Conservation (phyloP, 2,888 invertebrate genomes). For the Thymelicus sylvestris region DNA sequence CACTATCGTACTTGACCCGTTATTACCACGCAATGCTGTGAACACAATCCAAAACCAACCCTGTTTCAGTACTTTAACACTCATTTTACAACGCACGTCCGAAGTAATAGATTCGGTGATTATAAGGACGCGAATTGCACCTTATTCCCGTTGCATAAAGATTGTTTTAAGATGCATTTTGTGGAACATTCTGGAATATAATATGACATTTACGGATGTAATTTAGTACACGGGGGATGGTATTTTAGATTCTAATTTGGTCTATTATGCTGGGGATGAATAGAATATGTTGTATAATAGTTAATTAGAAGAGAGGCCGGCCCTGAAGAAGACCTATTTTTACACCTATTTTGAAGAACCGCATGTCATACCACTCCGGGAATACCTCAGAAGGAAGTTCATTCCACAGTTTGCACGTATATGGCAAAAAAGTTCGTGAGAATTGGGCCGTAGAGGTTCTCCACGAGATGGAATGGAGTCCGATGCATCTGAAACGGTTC, state of each 20-base stretch:
- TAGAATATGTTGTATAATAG: background rate
- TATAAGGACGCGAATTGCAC: background rate
- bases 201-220: constrained; percentile 11
- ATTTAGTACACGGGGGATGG: constrained; percentile 16
- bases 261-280: background rate
- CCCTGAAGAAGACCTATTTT: background rate
- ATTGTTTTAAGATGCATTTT: background rate
- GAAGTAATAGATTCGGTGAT: background rate
- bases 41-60: constrained; percentile 35
- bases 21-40: constrained; percentile 45
- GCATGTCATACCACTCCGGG: too few species aligned
- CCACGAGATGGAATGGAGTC: too few species aligned
- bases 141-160: constrained; percentile 15
- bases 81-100: background rate
- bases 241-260: constrained; percentile 17
- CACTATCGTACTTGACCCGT: constrained; percentile 54
- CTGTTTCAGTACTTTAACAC: background rate
- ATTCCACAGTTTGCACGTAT: too few species aligned
- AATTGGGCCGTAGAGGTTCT: too few species aligned
- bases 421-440: too few species aligned
- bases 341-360: too few species aligned
- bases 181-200: constrained; percentile 8
- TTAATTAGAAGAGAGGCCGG: background rate
- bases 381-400: too few species aligned
- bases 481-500: too few species aligned